Evolutionary conservation across 2,888 invertebrate genomes (phyloP), one percentile per base, ranked within the genome.

Genomic region (Diarsia dahlii): DNA sequence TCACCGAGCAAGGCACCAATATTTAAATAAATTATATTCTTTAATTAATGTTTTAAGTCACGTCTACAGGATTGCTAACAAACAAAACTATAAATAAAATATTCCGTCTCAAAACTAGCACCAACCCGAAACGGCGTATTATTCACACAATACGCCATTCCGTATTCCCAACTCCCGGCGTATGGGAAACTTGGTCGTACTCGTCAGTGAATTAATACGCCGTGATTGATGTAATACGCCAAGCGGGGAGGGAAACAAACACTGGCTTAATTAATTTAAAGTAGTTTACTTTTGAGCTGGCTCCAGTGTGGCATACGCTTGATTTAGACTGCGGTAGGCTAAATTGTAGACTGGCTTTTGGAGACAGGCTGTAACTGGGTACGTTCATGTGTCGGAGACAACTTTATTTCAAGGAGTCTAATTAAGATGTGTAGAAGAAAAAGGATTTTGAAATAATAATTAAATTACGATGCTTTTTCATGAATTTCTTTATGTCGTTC

Each of bases 181-280:
- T 84, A 87, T 64, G 64, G 70, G 73, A 78, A 86, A 87, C 82
- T 87, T 84, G 65, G 81, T 76, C 65, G 80, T 78, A 63, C 80
- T 76, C 65, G 80, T 78, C 79, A 87, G 82, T 84, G 78, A 87
- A 86, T 88, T 89, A 90, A 91, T 89, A 89, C 81, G 68, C 81
- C 73, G 84, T 90, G 91, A 91, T 90, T 90, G 90, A 91, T 91
- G 89, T 88, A 84, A 89, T 84, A 85, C 84, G 74, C 52, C 66
- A 18, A 77, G 81, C 83, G 80, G 5, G 65, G 76, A 64, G 56
- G 62, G 80, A 80, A 84, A 83, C 86, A 86, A 89, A 88, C 89
- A 85, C 10, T 34, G 81, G 60, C 71, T 74, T 88, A 85, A 88
- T 89, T 87, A 86, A 88, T 87, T 89, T 81, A 82, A 85, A 87